Conservation (phyloP, 2,888 invertebrate genomes). For the Petrolisthes cinctipes region DNA sequence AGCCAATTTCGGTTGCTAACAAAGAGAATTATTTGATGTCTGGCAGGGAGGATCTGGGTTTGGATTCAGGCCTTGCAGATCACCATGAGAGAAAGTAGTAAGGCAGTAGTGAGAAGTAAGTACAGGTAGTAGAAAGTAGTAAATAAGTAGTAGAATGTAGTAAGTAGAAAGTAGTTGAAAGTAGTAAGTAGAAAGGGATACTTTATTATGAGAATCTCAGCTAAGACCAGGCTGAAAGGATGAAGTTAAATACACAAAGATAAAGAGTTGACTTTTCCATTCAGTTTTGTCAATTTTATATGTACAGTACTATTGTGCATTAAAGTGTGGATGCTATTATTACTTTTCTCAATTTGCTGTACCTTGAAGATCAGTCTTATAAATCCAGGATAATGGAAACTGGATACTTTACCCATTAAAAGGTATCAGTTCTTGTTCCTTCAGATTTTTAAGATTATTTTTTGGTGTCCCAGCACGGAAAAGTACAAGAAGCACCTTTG, state of each 20-base stretch:
- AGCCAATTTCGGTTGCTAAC: slow-evolving; percentile 23
- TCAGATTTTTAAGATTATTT: too few species aligned
- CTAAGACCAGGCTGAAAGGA: neutral
- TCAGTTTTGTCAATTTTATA: too few species aligned
- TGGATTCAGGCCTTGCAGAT: slow-evolving; percentile 39
- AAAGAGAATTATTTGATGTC: slow-evolving; percentile 36
- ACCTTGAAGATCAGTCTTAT: neutral
- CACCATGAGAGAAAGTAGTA: slow-evolving; percentile 41
- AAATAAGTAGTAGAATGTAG: neutral
- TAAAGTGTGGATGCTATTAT: too few species aligned
- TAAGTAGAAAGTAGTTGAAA: neutral
- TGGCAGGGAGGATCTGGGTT: slow-evolving; percentile 12
- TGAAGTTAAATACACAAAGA: neutral
- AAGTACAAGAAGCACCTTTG: too few species aligned
- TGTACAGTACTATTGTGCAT: too few species aligned
- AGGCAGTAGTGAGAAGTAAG: neutral
- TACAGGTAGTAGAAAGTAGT: neutral
- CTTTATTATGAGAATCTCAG: neutral
- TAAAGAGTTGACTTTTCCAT: neutral
- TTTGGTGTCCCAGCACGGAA: too few species aligned
- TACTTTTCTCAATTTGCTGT: neutral
- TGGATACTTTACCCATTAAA: neutral
- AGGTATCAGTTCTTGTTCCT: neutral
- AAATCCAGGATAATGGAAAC: neutral
- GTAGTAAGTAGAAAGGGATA: neutral